Evolutionary conservation across 2,888 invertebrate genomes (phyloP), one percentile per base, ranked within the genome.

Genomic region (Pollenia labialis): DNA sequence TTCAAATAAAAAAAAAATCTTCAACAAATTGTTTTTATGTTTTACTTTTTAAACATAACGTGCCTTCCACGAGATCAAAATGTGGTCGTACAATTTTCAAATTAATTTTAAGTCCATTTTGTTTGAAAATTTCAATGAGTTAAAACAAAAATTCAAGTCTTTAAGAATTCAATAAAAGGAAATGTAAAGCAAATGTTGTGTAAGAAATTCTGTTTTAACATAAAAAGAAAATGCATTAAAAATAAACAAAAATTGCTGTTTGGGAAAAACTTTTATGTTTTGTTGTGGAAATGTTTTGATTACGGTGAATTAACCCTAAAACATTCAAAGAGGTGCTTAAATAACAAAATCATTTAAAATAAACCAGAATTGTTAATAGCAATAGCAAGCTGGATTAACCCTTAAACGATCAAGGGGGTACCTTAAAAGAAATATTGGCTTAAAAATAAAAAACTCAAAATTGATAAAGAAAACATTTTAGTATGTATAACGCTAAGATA

Each of bases 31-130:
- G 46, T 48, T 71, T 80, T 62, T 72, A 75, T 81, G 16, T 71
- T 64, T 48, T 66, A 54, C 18, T 44, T 74, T 69, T 50, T 71
- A 48, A 52, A 71, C 48, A 54, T 46, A 58, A 75, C 23, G 79
- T 81, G 82, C 64, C 56, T 81, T 75, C 66, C 52, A 62, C 76
- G 42, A 77, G 46, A 60, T 68, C 56, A 86, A 82, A 64, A 82
- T 83, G 82, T 79, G 71, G 56, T 69, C 52, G 72, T 77, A 50
- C 58, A 81, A 50, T 72, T 71, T 76, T 71, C 52, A 23, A 50
- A 32, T 46, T 48, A 77, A 81, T 60, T 69, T 69, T 42, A 58
- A 62, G 9, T 50, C 16, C 11, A 50, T 69, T 23, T 75, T 56
- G 46, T 66, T 72, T 48, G 48, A 72, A 77, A 77, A 69, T 11